These are phyloP conservation scores for Heliconius melpomene DNA, from an alignment of 1,140 invertebrate species.

Conservation along the genomic window DNA sequence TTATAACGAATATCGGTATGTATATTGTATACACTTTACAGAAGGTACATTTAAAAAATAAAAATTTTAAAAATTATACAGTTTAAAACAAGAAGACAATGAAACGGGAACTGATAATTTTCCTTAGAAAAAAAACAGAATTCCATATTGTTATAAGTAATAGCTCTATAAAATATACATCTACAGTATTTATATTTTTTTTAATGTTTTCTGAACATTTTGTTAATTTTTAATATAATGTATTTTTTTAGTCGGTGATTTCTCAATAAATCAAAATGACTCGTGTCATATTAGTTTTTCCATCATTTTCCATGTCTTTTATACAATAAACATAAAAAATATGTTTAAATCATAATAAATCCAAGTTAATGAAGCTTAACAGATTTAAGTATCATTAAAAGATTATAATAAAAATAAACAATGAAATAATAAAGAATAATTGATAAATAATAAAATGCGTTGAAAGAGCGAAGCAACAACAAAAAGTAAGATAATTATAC, in stretches of 20 bases:
- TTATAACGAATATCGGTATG: too few relatives aligned
- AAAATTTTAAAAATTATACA: too few relatives aligned
- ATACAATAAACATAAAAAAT: not conserved
- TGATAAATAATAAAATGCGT: not conserved
- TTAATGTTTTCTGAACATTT: not conserved
- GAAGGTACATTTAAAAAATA: too few relatives aligned
- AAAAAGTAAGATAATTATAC: too few relatives aligned
- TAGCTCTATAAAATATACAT: conserved; percentile 66
- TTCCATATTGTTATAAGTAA: conserved; percentile 65
- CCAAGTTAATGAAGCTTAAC: not conserved
- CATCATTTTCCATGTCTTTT: too few relatives aligned
- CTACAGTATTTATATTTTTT: not conserved
- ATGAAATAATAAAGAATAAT: not conserved
- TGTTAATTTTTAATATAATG: not conserved
- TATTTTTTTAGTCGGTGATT: too few relatives aligned
- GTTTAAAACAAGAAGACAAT: not conserved
- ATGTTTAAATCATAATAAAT: not conserved
- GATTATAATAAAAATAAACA: not conserved
- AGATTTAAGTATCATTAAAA: not conserved
- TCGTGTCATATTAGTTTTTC: too few relatives aligned
- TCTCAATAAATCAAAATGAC: too few relatives aligned
- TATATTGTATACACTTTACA: not conserved
- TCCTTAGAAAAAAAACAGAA: conserved; percentile 58
- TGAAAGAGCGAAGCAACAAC: not conserved
- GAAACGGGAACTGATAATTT: conserved; percentile 53